Conservation (phyloP, 2,888 invertebrate genomes). For the Kryphioiulus occultus region DNA sequence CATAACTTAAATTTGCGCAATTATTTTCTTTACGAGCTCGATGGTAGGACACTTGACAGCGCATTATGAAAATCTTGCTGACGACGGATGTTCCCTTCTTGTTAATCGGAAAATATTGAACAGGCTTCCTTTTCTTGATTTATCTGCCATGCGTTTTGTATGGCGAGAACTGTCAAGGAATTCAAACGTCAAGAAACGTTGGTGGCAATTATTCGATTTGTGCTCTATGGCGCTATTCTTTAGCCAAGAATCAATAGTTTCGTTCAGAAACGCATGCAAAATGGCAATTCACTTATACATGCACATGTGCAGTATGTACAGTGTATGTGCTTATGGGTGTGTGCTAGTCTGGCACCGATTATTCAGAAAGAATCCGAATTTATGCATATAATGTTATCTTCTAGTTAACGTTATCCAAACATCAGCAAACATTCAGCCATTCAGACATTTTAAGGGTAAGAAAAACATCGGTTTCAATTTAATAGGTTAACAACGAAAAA, state of each 20-base stretch:
- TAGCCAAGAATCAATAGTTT: slow-evolving; percentile 21
- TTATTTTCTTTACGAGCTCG: slow-evolving; percentile 43
- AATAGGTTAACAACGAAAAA: no score
- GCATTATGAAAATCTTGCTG: slow-evolving; percentile 46
- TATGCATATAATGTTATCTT: no score
- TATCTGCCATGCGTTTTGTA: slow-evolving; percentile 6
- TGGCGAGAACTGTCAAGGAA: slow-evolving; percentile 16
- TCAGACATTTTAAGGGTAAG: no score
- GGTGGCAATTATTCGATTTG: slow-evolving; percentile 29
- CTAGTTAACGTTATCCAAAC: no score
- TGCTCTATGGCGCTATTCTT: background rate
- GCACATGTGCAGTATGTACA: background rate
- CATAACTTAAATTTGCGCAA: slow-evolving; percentile 47
- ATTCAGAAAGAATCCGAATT: background rate
- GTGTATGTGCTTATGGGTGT: background rate
- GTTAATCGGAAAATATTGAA: slow-evolving; percentile 49
- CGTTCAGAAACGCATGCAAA: slow-evolving; percentile 13
- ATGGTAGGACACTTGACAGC: slow-evolving; percentile 45
- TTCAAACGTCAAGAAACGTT: slow-evolving; percentile 40
- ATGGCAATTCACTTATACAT: background rate
- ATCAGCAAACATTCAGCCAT: no score
- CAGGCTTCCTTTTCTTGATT: slow-evolving; percentile 40
- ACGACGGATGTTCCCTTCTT: slow-evolving; percentile 47
- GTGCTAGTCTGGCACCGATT: background rate
- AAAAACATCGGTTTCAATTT: no score